phyloP scores from a whole-genome alignment of 2,888 invertebrate genomes.

The Synergus itoensis region DNA sequence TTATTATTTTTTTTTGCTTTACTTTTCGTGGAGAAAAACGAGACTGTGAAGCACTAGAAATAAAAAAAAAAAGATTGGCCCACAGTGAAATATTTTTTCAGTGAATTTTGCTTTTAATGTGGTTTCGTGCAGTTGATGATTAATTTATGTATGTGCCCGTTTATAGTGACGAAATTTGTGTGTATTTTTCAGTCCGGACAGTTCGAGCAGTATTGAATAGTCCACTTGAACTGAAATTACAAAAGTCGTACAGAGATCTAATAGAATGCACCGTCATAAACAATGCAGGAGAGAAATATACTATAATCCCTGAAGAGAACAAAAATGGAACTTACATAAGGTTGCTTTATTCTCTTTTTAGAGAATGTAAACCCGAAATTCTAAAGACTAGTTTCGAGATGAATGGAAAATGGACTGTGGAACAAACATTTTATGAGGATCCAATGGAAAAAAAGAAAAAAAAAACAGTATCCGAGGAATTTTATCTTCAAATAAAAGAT shows the following conservation, averaged over 20 bases:
- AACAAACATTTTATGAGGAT: not conserved
- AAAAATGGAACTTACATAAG: not conserved
- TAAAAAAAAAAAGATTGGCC: not conserved
- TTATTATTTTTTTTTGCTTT: constrained; percentile 6
- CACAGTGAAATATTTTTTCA: not conserved
- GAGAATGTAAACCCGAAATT: not conserved
- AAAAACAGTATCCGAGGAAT: not conserved
- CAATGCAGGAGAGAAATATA: constrained; percentile 1
- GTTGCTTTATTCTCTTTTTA: not conserved
- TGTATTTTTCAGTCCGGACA: not conserved
- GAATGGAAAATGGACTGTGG: constrained; percentile 7
- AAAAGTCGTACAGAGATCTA: not conserved
- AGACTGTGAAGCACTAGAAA: not conserved
- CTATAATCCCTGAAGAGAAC: not conserved
- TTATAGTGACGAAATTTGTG: not conserved
- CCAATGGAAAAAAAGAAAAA: not conserved
- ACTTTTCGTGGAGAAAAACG: not conserved
- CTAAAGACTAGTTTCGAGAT: not conserved
- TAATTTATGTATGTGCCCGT: not conserved
- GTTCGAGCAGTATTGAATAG: not conserved
- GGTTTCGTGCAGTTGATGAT: not conserved
- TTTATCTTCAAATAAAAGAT: constrained; percentile 13
- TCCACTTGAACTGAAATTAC: not conserved
- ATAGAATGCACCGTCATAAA: not conserved
- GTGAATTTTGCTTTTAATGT: not conserved